Evolutionary conservation across 1,140 invertebrate genomes (phyloP).

Genomic region (Drosophila yakuba): DNA sequence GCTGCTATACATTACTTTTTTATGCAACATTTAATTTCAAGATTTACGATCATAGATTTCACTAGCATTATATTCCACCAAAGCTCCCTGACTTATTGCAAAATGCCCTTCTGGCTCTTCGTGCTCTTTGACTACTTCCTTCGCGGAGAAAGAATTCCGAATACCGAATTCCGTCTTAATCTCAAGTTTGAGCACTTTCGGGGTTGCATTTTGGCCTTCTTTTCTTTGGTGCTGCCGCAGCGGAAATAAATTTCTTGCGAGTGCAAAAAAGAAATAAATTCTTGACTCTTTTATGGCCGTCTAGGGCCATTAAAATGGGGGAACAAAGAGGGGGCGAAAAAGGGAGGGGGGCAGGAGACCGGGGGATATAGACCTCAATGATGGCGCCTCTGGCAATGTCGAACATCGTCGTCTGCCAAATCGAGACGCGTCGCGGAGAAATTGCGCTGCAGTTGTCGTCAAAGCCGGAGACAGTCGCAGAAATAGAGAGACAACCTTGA

Average conservation of each 20-base stretch:
- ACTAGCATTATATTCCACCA: conserved; percentile 14
- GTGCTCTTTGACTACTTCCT: conserved; percentile 21
- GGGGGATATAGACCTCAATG: conserved; percentile 67
- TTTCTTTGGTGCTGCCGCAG: conserved; percentile 41
- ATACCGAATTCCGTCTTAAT: conserved; percentile 41
- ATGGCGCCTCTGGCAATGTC: conserved; percentile 53
- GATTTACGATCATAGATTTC: conserved; percentile 24
- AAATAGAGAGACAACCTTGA: conserved; percentile 73
- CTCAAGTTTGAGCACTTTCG: conserved; percentile 32
- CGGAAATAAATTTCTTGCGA: conserved; percentile 64
- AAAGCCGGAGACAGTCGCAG: conserved; percentile 27
- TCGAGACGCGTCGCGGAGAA: conserved; percentile 45
- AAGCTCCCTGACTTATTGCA: conserved; percentile 27
- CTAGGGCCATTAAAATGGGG: conserved; percentile 66
- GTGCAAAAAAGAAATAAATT: conserved; percentile 66
- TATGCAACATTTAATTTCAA: conserved; percentile 27
- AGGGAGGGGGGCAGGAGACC: neutral
- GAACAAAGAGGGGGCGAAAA: neutral
- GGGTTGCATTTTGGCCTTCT: conserved; percentile 41
- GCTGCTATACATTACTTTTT: neutral
- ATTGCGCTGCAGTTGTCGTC: conserved; percentile 74
- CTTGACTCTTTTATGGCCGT: conserved; percentile 74
- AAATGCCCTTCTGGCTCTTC: neutral
- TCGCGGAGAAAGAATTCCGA: conserved; percentile 17
- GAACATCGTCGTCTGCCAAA: conserved; percentile 62